Conservation (phyloP, 2,113 vertebrate species). For the Tragelaphus strepsiceros region DNA sequence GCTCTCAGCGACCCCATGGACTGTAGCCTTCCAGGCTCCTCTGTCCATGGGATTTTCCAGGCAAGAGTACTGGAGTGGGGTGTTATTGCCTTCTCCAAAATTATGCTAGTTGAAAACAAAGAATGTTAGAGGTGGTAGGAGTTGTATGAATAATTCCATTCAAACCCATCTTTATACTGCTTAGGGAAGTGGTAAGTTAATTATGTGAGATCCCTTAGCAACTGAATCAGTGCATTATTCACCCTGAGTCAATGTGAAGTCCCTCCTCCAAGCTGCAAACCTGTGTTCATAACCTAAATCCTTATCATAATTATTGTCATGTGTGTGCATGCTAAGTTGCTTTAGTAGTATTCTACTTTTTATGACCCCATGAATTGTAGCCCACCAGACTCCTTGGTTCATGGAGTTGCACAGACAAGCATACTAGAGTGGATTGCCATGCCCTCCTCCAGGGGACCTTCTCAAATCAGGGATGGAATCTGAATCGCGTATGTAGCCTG, state of each 20-base stretch:
- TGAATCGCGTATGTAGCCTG: neutral
- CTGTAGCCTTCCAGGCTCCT: too few species aligned
- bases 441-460: neutral
- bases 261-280: neutral
- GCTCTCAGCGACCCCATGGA: too few species aligned
- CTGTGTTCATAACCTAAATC: neutral
- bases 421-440: neutral
- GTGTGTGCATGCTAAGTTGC: neutral
- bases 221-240: neutral
- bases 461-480: neutral
- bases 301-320: neutral
- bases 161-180: neutral
- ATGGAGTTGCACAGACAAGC: neutral
- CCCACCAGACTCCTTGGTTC: neutral
- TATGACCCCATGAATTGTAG: neutral
- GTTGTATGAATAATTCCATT: neutral
- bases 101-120: neutral
- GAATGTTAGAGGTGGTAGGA: neutral
- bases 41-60: too few species aligned
- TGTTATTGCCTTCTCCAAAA: neutral
- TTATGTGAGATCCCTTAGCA: neutral
- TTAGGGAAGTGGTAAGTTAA: neutral
- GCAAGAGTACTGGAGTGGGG: too few species aligned
- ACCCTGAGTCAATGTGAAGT: neutral
- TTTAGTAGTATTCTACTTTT: neutral